Evolutionary conservation across 2,113 vertebrate genomes (phyloP), one percentile per base, ranked within the genome.

Genomic region (Zosterops pallidus): DNA sequence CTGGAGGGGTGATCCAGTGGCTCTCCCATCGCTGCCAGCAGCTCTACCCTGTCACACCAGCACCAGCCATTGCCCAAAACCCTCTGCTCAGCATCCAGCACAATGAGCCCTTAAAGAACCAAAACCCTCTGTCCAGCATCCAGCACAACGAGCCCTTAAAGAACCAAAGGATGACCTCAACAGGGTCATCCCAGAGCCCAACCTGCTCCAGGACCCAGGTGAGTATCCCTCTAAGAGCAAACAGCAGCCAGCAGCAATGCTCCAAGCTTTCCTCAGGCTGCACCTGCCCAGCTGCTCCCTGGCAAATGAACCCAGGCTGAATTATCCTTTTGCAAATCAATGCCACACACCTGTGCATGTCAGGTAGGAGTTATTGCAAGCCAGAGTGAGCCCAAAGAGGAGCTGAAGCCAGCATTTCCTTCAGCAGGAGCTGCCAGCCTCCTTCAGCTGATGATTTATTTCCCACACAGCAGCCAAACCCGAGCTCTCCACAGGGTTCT

Each of bases 261-360:
- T 49, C 41, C 42, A 35, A 41, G 28, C 6, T 5, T 33, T 50
- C 62, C 74, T 19, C 6, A 3, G 53, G 19, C 21, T 25, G 46
- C 23, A 22, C 26, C 56, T n/a, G 35, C 85, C 72, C 85, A 20
- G 26, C 9, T 33, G 26, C 39, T 71, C 67, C 57, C 57, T 37
- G 57, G n/a, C 57, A 69, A 49, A 49, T 3, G 14, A 92, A 83
- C 15, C 0, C 0, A 59, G 29, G n/a, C 33, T n/a, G 29, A 83
- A 17, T 23, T 35, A 31, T 1, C 67, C 33, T 24, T 83, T 12
- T n/a, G 68, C n/a, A 5, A 14, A 56, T 52, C 59, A 53, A 26
- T 24, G 71, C 62, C 81, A 41, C 0, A 0, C 52, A 59, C 5
- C 2, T 49, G 19, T n/a, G 20, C 15, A 5, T 0, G 0, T 39